These are phyloP conservation scores for Cheirogaleus major DNA, from an alignment of 2,797 vertebrate species.

Conservation along the genomic window DNA sequence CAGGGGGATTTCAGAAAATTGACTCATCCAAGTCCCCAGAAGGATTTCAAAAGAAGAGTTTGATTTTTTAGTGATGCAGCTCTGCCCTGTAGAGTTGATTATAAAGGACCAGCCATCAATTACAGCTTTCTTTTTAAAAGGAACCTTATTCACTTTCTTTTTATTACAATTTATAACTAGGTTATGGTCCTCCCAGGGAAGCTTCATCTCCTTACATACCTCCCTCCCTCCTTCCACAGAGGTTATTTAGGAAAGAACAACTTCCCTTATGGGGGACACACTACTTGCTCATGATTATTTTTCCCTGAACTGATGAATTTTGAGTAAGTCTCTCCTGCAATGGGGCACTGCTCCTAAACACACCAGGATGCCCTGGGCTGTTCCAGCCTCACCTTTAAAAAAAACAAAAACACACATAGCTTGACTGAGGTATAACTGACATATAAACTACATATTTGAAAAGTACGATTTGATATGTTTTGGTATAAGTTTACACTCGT, in stretches of 20 bases:
- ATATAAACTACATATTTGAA: not conserved
- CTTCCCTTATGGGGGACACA: not conserved
- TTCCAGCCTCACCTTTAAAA: not conserved
- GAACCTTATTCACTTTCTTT: not conserved
- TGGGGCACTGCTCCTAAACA: not conserved
- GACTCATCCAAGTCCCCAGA: not conserved
- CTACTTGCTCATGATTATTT: slow-evolving; percentile 26
- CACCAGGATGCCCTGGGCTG: not conserved
- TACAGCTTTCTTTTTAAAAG: slow-evolving; percentile 10
- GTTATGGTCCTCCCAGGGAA: slow-evolving; percentile 2
- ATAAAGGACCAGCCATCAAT: not conserved
- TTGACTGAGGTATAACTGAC: not conserved
- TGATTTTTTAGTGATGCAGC: not conserved
- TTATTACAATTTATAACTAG: not conserved
- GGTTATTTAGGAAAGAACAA: slow-evolving; percentile 30
- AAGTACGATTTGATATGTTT: not conserved
- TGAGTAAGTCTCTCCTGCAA: not conserved
- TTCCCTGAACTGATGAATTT: not conserved
- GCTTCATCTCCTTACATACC: not conserved
- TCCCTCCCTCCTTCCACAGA: not conserved
- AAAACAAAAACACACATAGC: not conserved
- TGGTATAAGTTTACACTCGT: not conserved
- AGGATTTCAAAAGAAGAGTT: not conserved
- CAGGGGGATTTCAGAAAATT: not conserved
- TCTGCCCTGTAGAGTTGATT: not conserved